Percentiles rank a stretch among this genome's conserved stretches.
These are phyloP conservation scores for Melopsittacus undulatus DNA, from an alignment of 2,797 vertebrate genomes.

Conservation along the genomic window DNA sequence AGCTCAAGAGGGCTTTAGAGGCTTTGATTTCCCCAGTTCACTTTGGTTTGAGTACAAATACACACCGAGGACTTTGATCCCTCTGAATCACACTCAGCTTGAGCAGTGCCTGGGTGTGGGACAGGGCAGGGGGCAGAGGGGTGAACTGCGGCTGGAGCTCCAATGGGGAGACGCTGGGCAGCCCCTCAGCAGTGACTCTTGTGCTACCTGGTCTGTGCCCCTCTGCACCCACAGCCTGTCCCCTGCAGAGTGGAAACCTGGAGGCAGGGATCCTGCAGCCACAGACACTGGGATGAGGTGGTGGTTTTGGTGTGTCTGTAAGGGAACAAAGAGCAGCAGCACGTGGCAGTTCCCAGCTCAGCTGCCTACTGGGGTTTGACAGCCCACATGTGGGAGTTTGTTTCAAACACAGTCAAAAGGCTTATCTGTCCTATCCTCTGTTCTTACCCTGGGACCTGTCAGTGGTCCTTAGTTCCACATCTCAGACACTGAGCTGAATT, in stretches of 20 bases:
- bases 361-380: not conserved
- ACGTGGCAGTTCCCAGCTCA: not conserved
- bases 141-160: not conserved
- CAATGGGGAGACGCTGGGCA: not conserved
- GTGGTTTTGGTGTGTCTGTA: not conserved
- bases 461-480: not conserved
- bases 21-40: not conserved
- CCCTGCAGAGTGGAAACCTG: not conserved
- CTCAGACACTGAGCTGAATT: not conserved
- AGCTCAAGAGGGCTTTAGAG: not conserved
- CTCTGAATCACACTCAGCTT: not conserved
- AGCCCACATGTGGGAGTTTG: not conserved
- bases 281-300: fast-evolving
- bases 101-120: not conserved
- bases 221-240: not conserved
- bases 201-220: not conserved
- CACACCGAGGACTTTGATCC: not conserved
- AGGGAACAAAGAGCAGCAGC: not conserved
- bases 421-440: not conserved
- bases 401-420: not conserved
- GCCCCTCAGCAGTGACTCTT: not conserved
- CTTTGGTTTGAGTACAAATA: not conserved
- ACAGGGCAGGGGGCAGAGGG: not conserved
- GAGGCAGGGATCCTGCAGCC: not conserved
- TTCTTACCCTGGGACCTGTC: not conserved